Conservation (phyloP, 2,888 invertebrate genomes). For the Hypercompe scribonia region DNA sequence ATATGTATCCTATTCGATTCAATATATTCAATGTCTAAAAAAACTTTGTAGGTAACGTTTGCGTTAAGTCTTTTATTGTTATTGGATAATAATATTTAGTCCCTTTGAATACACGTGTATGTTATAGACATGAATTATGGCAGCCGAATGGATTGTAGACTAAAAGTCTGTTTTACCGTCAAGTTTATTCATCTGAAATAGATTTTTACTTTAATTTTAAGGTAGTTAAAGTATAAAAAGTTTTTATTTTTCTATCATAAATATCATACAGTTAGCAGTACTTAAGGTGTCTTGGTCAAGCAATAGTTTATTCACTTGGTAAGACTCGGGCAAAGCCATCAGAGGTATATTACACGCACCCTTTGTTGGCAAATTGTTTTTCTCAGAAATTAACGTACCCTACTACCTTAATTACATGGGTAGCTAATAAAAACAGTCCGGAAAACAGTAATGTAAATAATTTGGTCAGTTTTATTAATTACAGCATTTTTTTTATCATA, state of each 20-base stretch:
- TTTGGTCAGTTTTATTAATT: not conserved
- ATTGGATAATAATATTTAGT: slow-evolving; percentile 10
- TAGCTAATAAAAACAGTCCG: not conserved
- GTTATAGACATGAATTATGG: slow-evolving; percentile 31
- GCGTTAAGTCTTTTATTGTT: too few species aligned
- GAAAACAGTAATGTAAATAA: not conserved
- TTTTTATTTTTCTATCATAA: not conserved
- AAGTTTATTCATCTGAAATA: not conserved
- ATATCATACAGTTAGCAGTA: not conserved
- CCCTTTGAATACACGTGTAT: slow-evolving; percentile 17
- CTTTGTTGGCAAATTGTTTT: not conserved
- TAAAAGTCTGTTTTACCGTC: slow-evolving; percentile 27
- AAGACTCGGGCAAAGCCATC: not conserved
- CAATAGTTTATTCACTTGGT: not conserved
- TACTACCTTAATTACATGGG: not conserved
- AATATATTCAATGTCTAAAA: too few species aligned
- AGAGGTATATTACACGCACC: not conserved
- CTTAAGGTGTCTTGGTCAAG: not conserved
- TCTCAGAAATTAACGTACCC: not conserved
- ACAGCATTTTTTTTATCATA: not conserved
- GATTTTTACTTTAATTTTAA: not conserved
- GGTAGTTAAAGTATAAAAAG: too few species aligned
- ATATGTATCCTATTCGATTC: too few species aligned
- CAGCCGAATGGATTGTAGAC: slow-evolving; percentile 33
- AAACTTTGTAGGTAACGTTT: slow-evolving; percentile 25